Conservation (phyloP, 2,888 invertebrate species). For the Pilophorus perplexus region DNA sequence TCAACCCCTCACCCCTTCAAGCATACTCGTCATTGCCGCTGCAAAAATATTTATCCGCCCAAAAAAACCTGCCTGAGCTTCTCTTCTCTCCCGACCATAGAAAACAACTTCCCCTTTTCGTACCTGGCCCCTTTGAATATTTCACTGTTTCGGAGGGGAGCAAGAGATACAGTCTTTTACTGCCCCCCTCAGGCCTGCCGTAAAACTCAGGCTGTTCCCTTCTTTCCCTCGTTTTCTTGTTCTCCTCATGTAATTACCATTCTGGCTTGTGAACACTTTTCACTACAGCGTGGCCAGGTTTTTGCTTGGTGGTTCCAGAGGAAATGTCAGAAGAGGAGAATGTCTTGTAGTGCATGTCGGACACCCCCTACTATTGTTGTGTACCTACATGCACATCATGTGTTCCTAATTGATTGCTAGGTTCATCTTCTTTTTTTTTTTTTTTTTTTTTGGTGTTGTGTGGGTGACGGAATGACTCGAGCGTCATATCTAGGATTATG, state of each 20-base stretch:
- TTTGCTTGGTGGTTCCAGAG: too few species aligned
- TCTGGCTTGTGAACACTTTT: conserved; percentile 25
- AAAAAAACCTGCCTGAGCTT: conserved; percentile 11
- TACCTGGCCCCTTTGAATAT: conserved; percentile 18
- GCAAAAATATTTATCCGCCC: conserved; percentile 33
- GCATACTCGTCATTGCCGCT: conserved; percentile 37
- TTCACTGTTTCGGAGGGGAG: conserved; percentile 32
- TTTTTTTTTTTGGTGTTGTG: too few species aligned
- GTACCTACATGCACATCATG: too few species aligned
- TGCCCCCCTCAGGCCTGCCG: conserved; percentile 1
- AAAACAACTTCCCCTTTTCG: not conserved
- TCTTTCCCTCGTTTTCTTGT: not conserved
- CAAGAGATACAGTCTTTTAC: conserved; percentile 23
- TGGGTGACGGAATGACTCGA: too few species aligned
- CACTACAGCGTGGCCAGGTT: too few species aligned
- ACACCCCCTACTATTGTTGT: too few species aligned
- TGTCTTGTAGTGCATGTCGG: too few species aligned
- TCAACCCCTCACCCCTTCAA: not conserved
- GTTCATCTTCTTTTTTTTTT: too few species aligned
- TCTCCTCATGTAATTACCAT: conserved; percentile 31
- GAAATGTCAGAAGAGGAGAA: too few species aligned
- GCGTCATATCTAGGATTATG: too few species aligned
- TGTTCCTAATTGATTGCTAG: too few species aligned
- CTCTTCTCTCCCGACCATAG: not conserved
- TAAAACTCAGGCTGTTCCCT: conserved; percentile 20